phyloP scores from a whole-genome alignment of 1,140 invertebrate species.

The Cotesia typhae region DNA sequence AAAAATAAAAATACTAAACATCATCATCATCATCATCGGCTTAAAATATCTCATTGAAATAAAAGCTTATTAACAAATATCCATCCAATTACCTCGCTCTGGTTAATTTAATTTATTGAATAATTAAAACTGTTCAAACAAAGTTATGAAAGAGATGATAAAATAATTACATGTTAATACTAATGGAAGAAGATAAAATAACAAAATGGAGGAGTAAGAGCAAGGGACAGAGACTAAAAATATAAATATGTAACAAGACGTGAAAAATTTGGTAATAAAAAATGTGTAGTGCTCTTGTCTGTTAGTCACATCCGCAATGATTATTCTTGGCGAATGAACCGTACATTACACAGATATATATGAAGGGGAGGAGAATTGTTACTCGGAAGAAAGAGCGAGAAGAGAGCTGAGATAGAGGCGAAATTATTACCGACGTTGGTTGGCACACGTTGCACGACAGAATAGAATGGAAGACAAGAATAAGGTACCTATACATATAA shows the following conservation, averaged over 20 bases:
- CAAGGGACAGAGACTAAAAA: background rate
- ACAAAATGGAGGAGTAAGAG: no score
- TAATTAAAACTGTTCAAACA: no score
- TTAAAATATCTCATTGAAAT: no score
- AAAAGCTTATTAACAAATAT: no score
- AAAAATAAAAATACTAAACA: no score
- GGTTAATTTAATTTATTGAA: no score
- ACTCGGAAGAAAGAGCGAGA: slow-evolving; percentile 1
- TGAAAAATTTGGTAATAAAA: background rate
- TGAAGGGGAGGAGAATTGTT: slow-evolving; percentile 10
- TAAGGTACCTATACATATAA: background rate
- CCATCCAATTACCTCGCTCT: no score
- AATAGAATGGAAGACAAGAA: background rate
- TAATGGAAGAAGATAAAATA: no score
- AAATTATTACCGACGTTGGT: slow-evolving; percentile 34
- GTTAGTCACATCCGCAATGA: slow-evolving; percentile 9
- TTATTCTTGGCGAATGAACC: background rate
- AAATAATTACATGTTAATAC: no score
- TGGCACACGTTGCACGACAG: slow-evolving; percentile 12
- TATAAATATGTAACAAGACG: background rate
- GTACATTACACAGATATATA: background rate
- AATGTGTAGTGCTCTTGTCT: background rate
- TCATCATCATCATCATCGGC: no score
- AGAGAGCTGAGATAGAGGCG: slow-evolving; percentile 29
- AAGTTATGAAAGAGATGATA: no score